Base-by-base conservation (phyloP, 2,888 invertebrate species). In the Pristionchus arcanus region DNA sequence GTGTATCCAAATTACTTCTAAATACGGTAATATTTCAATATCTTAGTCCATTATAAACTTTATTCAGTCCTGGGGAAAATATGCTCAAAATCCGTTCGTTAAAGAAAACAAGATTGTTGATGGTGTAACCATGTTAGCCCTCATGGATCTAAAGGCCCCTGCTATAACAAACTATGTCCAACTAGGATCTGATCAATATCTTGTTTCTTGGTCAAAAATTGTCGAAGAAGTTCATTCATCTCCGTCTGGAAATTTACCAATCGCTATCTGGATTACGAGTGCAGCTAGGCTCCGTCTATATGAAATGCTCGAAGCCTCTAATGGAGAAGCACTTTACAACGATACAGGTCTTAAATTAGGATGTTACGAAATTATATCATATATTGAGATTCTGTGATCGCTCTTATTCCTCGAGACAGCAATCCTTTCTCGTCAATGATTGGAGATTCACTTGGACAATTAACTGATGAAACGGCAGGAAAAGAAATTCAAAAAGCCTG, bases 1-100 rank as follows among this genome's bases (percentile, higher is more conserved):
- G n/a, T 28, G 68, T 68, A n/a, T n/a, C 68, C 28, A 68, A 68
- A 28, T 9, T 31, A 5, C 68, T 68, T 13, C 28, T 68, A 15
- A 68, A 68, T 31, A 31, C 68, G 19, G 19, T 53, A 13, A 53
- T 53, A n/a, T n/a, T n/a, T n/a, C n/a, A n/a, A n/a, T n/a, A n/a
- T n/a, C n/a, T n/a, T n/a, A n/a, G n/a, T n/a, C n/a, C n/a, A n/a
- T n/a, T n/a, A n/a, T n/a, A n/a, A n/a, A n/a, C n/a, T n/a, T n/a
- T n/a, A n/a, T n/a, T n/a, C 63, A 63, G 63, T 63, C 16, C 9
- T 68, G 68, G 68, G 68, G 68, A n/a, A 68, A 68, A 28, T 68
- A 28, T 16, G 68, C 68, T 11, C 28, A 68, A 15, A 68, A 68
- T 28, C 68, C 68, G n/a, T 13, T 5, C 28, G 68, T 68, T 9